Conservation (phyloP, 2,888 invertebrate genomes). For the Cheilosia variabilis region DNA sequence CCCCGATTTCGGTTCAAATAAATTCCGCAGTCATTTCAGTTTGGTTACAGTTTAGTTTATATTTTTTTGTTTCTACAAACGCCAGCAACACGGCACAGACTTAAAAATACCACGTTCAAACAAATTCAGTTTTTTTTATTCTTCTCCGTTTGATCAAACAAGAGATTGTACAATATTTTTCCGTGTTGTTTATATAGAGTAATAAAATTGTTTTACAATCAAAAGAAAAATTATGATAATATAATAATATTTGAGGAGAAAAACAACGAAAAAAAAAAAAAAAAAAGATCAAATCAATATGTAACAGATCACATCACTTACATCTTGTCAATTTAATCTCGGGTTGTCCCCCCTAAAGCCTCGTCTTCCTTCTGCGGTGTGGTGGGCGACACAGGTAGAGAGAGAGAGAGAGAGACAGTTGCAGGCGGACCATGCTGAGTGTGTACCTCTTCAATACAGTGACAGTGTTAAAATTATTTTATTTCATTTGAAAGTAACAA, state of each 20-base stretch:
- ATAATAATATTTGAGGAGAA: neutral
- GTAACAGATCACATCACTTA: conserved; percentile 67
- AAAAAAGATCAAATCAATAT: too few relatives aligned
- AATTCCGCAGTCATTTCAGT: neutral
- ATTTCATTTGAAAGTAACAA: conserved; percentile 62
- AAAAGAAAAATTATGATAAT: neutral
- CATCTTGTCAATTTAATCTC: conserved; percentile 38
- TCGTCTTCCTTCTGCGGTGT: conserved; percentile 44
- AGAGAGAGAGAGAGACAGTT: conserved; percentile 35
- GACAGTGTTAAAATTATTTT: conserved; percentile 55
- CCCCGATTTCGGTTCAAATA: neutral
- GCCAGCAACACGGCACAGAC: neutral
- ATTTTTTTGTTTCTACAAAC: neutral
- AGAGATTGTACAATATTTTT: conserved; percentile 3
- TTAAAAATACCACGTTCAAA: conserved; percentile 4
- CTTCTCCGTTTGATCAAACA: neutral
- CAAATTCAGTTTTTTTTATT: neutral
- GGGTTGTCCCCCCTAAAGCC: conserved; percentile 4
- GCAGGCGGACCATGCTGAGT: conserved; percentile 10
- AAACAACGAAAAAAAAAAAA: conserved; percentile 23
- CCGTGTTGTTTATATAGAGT: neutral
- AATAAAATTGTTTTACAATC: conserved; percentile 15
- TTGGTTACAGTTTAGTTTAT: neutral
- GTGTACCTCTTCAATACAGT: conserved; percentile 69
- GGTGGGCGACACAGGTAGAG: neutral